These are phyloP conservation scores for Drepana arcuata DNA, from an alignment of 1,140 invertebrate species.

Conservation along the genomic window DNA sequence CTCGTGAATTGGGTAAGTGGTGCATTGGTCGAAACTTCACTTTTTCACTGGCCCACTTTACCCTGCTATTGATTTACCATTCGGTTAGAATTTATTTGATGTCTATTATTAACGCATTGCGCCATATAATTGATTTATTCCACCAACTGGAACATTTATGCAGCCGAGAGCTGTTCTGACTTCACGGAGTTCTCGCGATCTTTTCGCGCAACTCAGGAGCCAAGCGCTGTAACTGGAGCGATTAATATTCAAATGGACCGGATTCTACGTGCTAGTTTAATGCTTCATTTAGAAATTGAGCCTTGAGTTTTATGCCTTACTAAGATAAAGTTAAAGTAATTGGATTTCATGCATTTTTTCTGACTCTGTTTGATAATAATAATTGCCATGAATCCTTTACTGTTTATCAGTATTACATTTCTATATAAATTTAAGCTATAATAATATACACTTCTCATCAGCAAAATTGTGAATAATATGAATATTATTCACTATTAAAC, in stretches of 20 bases:
- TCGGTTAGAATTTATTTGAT: slow-evolving; percentile 32
- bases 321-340: too few species aligned
- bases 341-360: slow-evolving; percentile 5
- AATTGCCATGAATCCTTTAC: background rate
- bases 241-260: slow-evolving; percentile 47
- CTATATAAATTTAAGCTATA: slow-evolving; percentile 9
- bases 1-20: slow-evolving; percentile 63
- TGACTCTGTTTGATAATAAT: background rate
- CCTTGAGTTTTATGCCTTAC: background rate
- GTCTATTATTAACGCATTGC: slow-evolving; percentile 38
- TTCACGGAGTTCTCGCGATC: slow-evolving; percentile 32
- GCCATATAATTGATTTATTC: slow-evolving; percentile 36
- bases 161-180: slow-evolving; percentile 34
- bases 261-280: slow-evolving; percentile 27
- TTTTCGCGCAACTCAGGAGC: slow-evolving; percentile 57
- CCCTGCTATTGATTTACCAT: slow-evolving; percentile 24
- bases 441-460: too few species aligned
- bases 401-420: background rate
- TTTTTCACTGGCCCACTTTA: slow-evolving; percentile 46
- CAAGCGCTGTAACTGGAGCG: slow-evolving; percentile 50
- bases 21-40: slow-evolving; percentile 63
- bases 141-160: slow-evolving; percentile 24
- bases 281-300: slow-evolving; percentile 19
- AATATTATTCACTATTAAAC: too few species aligned
- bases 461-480: too few species aligned